Conservation (phyloP, 2,113 vertebrate genomes). For the Xenopus tropicalis region UCB_Xtro_10.0 CM004446.2:4289001-4289500, state of each 20-base stretch:
- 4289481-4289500: too few relatives aligned
- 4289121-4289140: conserved; percentile 55
- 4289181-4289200: not conserved
- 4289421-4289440: too few relatives aligned
- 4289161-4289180: conserved; percentile 46
- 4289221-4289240: conserved; percentile 14
- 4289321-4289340: conserved; percentile 82
- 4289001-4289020: too few relatives aligned
- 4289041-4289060: too few relatives aligned
- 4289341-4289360: conserved; percentile 97
- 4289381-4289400: too few relatives aligned
- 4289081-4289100: conserved; percentile 55
- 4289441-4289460: too few relatives aligned
- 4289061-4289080: too few relatives aligned
- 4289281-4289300: conserved; percentile 86
- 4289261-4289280: conserved; percentile 51
- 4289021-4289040: too few relatives aligned
- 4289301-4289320: conserved; percentile 79
- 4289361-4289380: conserved; percentile 52
- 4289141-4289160: conserved; percentile 54
- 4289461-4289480: too few relatives aligned
- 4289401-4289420: too few relatives aligned
- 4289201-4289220: conserved; percentile 1
- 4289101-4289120: conserved; percentile 58
- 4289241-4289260: conserved; percentile 62